Conservation (phyloP, 2,888 invertebrate genomes). For the Macaria notata region DNA sequence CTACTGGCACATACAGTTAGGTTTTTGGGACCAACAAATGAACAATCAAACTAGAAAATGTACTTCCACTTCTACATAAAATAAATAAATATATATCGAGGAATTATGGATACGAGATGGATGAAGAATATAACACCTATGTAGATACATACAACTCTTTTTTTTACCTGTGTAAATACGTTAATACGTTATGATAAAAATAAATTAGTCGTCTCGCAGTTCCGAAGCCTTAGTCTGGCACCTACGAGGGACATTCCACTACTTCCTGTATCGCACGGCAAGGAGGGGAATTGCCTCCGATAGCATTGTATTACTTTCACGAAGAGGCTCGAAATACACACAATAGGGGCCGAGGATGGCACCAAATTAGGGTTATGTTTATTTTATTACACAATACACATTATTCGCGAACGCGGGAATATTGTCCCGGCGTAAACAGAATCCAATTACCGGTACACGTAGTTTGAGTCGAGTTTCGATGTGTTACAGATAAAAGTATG, state of each 20-base stretch:
- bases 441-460: conserved; percentile 7
- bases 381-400: conserved; percentile 19
- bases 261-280: not conserved
- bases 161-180: too few relatives aligned
- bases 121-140: conserved; percentile 11
- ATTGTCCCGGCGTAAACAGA: conserved; percentile 6
- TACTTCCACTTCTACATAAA: too few relatives aligned
- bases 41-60: too few relatives aligned
- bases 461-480: conserved; percentile 4
- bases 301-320: conserved; percentile 21
- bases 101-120: conserved; percentile 20
- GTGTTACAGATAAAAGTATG: not conserved
- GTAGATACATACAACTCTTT: too few relatives aligned
- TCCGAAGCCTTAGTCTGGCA: not conserved
- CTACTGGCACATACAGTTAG: too few relatives aligned
- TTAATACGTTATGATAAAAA: too few relatives aligned
- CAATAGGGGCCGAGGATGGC: conserved; percentile 19
- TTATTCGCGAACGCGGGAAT: conserved; percentile 16
- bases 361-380: conserved; percentile 23
- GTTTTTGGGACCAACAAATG: too few relatives aligned
- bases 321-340: conserved; percentile 22
- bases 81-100: too few relatives aligned
- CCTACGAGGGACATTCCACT: not conserved
- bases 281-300: conserved; percentile 18
- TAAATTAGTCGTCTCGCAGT: too few relatives aligned